Conservation (phyloP, 2,888 invertebrate genomes). For the Plebejus argus region DNA sequence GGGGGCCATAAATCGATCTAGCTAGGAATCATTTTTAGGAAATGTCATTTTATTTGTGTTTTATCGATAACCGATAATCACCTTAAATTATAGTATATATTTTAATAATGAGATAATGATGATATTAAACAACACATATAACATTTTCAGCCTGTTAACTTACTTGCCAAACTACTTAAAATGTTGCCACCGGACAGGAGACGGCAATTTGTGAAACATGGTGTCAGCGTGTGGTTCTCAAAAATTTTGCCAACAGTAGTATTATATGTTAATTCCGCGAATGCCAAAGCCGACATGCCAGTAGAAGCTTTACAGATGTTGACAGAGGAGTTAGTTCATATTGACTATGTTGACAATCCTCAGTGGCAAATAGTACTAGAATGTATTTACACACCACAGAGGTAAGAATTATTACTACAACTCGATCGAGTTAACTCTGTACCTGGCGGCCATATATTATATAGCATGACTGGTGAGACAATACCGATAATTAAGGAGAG, state of each 20-base stretch:
- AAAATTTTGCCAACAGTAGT: conserved; percentile 72
- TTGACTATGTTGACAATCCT: conserved; percentile 60
- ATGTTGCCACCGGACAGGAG: conserved; percentile 58
- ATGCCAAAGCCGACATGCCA: conserved; percentile 37
- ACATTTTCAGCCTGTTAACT: conserved; percentile 57
- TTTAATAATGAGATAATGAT: conserved; percentile 25
- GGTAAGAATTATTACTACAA: conserved; percentile 53
- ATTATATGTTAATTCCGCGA: conserved; percentile 34
- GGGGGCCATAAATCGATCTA: too few species aligned
- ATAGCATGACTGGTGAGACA: too few species aligned
- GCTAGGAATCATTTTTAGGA: too few species aligned
- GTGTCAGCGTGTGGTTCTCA: conserved; percentile 71
- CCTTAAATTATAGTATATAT: too few species aligned
- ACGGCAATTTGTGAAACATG: conserved; percentile 58
- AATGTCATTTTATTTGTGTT: too few species aligned
- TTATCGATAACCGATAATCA: too few species aligned
- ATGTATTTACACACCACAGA: conserved; percentile 58
- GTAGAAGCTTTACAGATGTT: conserved; percentile 66
- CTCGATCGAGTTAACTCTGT: too few species aligned
- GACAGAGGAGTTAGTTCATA: conserved; percentile 58
- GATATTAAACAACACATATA: neutral
- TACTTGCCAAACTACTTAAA: conserved; percentile 59
- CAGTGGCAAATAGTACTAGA: conserved; percentile 65
- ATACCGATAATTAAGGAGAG: too few species aligned
- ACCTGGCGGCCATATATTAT: too few species aligned